Evolutionary conservation across 1,140 invertebrate genomes (phyloP).

Genomic region (Drosophila orena): DNA sequence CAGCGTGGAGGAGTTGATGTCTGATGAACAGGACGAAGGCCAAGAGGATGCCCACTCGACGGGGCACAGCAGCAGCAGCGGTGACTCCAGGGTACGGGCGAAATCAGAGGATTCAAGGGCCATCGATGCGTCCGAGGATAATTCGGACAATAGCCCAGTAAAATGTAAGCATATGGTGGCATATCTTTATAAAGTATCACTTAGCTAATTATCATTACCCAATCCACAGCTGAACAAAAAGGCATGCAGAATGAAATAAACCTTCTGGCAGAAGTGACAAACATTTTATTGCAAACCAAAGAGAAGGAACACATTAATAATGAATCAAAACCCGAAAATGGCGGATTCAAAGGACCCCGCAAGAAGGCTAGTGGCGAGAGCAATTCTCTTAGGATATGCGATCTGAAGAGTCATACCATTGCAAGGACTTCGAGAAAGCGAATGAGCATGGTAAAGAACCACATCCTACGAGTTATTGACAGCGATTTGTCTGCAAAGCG

Average conservation of each 20-base stretch:
- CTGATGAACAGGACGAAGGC: conserved; percentile 4
- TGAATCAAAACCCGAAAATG: neutral
- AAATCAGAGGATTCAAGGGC: conserved; percentile 7
- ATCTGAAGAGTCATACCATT: conserved; percentile 63
- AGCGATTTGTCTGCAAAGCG: conserved; percentile 1
- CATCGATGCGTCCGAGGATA: no score
- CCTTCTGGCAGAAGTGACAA: neutral
- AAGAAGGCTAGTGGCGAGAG: neutral
- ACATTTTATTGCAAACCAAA: neutral
- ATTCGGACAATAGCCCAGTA: neutral
- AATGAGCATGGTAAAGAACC: conserved; percentile 50
- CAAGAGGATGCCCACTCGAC: conserved; percentile 5
- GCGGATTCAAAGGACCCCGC: neutral
- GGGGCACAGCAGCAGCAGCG: conserved; percentile 2
- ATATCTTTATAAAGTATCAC: no score
- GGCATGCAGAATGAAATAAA: neutral
- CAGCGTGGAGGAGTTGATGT: conserved; percentile 55
- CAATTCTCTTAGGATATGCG: conserved; percentile 20
- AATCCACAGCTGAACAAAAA: neutral
- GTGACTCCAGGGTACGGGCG: neutral
- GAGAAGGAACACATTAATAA: neutral
- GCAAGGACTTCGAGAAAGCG: conserved; percentile 42
- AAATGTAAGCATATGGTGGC: conserved; percentile 1
- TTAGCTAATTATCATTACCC: neutral
- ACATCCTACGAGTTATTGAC: conserved; percentile 46